Base-by-base conservation (phyloP, 1,140 invertebrate genomes). In the Drosophila jambulina region DNA sequence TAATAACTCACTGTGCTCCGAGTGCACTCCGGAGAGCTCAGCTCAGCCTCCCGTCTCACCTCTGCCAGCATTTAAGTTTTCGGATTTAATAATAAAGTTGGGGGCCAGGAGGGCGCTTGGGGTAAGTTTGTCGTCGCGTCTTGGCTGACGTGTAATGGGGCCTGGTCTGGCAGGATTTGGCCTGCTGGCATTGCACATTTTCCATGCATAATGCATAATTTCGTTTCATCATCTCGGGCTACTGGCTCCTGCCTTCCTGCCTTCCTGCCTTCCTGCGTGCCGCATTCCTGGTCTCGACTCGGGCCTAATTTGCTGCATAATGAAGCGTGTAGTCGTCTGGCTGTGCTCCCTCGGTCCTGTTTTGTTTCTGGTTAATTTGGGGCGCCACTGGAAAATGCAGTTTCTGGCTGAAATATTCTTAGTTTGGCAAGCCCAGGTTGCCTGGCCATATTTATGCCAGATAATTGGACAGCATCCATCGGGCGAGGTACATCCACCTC, bases 221-320 rank as follows among this genome's bases (percentile, higher is more conserved):
- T 79, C 75, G 82, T 91, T 91, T 90, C 81, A 85, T 90, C 86
- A 81, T 77, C 76, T 72, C 53, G 43, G 67, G 54, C 61, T 34
- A 25, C 53, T 25, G 53, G 34, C 34, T 54, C 51, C 32, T 23
- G 48, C 23, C 67, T 60, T 58, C 27, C 48, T 49, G 25, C 25
- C 25, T 15, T 38, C 32, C 32, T 21, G 25, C 27, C 61, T 8
- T 62, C 43, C 43, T 46, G 21, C 10, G n/a, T 25, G 23, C 43
- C 46, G 25, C 71, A 74, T 25, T 40, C 40, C 29, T 23, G 27
- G 12, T n/a, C 46, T 17, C 78, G 53, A 74, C 85, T 75, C 57
- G 82, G 78, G 86, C 82, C 86, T 91, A 90, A 91, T 90, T 88
- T 88, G 85, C 80, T 90, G 86, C 85, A 85, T 88, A 88, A 88